Conservation (phyloP, 2,888 invertebrate genomes). For the Orchesella flavescens region DNA sequence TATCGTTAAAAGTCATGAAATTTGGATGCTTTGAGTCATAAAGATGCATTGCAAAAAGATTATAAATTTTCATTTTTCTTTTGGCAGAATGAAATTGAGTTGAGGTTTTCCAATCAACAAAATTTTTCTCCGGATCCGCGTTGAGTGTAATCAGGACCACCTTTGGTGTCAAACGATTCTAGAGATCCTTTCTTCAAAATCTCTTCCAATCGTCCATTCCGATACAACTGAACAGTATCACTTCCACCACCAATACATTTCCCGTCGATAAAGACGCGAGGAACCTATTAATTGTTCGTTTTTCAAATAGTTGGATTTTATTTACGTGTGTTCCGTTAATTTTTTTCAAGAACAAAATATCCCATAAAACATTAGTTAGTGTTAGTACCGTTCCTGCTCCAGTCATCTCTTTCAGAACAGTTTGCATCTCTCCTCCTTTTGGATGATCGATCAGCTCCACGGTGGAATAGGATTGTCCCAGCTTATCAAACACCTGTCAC, state of each 20-base stretch:
- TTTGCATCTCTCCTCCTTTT: constrained; percentile 86
- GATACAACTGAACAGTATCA: constrained; percentile 85
- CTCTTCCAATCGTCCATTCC: constrained; percentile 80
- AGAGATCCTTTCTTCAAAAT: constrained; percentile 32
- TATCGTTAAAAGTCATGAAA: no score
- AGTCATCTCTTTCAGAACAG: constrained; percentile 84
- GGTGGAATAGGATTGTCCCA: constrained; percentile 82
- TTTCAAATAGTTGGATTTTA: no score
- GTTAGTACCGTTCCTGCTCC: constrained; percentile 89
- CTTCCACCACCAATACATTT: constrained; percentile 93
- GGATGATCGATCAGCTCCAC: constrained; percentile 87
- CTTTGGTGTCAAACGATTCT: background rate
- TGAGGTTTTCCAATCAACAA: no score
- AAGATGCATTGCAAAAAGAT: no score
- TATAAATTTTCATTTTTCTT: no score
- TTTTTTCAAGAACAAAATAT: no score
- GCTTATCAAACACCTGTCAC: constrained; percentile 78
- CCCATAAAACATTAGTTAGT: no score
- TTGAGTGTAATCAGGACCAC: background rate
- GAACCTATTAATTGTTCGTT: constrained; percentile 82
- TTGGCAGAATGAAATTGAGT: no score
- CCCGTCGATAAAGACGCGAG: constrained; percentile 93
- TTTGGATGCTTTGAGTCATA: no score
- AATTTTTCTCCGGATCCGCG: constrained; percentile 28
- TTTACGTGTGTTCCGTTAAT: no score